These are phyloP conservation scores for Podarcis raffonei DNA, from an alignment of 2,113 vertebrate genomes.

Conservation along the genomic window DNA sequence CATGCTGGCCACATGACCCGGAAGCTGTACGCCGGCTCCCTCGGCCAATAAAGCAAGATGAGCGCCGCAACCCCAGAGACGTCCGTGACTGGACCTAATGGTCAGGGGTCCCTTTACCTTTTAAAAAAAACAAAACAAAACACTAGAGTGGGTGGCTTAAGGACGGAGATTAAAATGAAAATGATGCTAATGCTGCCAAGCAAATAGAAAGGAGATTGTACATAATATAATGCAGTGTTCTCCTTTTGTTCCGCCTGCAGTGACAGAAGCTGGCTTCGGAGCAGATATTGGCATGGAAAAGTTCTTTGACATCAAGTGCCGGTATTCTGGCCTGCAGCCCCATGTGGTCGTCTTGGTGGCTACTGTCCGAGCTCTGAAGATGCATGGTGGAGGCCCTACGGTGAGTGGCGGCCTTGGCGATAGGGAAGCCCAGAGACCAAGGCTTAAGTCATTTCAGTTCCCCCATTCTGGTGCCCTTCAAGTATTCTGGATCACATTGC, in stretches of 20 bases:
- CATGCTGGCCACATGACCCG: too few relatives aligned
- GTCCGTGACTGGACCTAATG: too few relatives aligned
- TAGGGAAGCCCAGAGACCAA: not conserved
- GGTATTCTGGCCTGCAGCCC: slow-evolving; percentile 90
- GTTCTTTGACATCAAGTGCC: slow-evolving; percentile 98
- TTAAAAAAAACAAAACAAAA: too few relatives aligned
- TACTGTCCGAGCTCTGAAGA: slow-evolving; percentile 94
- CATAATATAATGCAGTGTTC: not conserved
- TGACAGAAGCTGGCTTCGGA: slow-evolving; percentile 97
- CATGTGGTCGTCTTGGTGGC: slow-evolving; percentile 95
- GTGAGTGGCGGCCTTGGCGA: slow-evolving; percentile 72
- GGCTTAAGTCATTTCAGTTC: not conserved
- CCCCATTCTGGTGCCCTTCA: too few relatives aligned
- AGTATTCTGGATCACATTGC: too few relatives aligned
- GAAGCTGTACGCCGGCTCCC: too few relatives aligned
- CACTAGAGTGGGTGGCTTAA: not conserved
- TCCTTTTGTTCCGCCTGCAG: slow-evolving; percentile 69
- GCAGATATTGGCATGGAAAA: slow-evolving; percentile 99
- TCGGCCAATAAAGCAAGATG: too few relatives aligned
- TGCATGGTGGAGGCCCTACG: slow-evolving; percentile 96
- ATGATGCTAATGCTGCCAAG: not conserved
- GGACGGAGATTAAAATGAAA: not conserved
- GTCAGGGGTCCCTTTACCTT: too few relatives aligned
- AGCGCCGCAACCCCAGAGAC: too few relatives aligned
- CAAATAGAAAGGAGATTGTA: not conserved